phyloP scores from a whole-genome alignment of 2,888 invertebrate species.

The Leptopilina drosophilae region DNA sequence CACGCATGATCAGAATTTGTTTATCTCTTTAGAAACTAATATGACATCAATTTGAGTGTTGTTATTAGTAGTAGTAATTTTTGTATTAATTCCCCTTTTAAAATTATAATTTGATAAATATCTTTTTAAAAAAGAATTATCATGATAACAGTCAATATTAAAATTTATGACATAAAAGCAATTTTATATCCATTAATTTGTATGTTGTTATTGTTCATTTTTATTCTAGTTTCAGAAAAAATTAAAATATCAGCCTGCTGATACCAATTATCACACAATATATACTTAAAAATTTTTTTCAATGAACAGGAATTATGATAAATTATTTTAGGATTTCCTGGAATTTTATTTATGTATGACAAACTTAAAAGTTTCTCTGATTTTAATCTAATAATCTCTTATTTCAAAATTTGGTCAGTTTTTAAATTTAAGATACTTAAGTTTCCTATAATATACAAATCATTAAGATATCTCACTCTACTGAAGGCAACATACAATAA shows the following conservation, averaged over 20 bases:
- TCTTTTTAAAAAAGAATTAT: not conserved
- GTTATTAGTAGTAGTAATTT: not conserved
- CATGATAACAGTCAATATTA: not conserved
- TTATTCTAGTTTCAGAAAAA: not conserved
- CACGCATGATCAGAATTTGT: not conserved
- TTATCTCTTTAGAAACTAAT: not conserved
- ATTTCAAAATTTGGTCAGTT: not conserved
- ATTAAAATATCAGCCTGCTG: not conserved
- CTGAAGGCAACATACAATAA: not conserved
- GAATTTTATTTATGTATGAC: not conserved
- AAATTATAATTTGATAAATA: not conserved
- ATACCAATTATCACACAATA: not conserved
- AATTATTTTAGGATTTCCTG: not conserved
- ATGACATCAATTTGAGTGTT: not conserved
- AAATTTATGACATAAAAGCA: not conserved
- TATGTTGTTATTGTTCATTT: not conserved
- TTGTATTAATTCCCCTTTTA: not conserved
- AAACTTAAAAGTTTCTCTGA: not conserved
- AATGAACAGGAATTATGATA: conserved; percentile 43
- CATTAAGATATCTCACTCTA: not conserved
- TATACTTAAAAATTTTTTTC: not conserved
- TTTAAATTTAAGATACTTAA: not conserved
- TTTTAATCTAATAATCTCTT: not conserved
- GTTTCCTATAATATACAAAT: not conserved
- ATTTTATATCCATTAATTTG: not conserved